Evolutionary conservation across 1,140 invertebrate species (phyloP), one percentile per base, ranked within the genome.

Genomic region (Mycetomoellerius zeteki): DNA sequence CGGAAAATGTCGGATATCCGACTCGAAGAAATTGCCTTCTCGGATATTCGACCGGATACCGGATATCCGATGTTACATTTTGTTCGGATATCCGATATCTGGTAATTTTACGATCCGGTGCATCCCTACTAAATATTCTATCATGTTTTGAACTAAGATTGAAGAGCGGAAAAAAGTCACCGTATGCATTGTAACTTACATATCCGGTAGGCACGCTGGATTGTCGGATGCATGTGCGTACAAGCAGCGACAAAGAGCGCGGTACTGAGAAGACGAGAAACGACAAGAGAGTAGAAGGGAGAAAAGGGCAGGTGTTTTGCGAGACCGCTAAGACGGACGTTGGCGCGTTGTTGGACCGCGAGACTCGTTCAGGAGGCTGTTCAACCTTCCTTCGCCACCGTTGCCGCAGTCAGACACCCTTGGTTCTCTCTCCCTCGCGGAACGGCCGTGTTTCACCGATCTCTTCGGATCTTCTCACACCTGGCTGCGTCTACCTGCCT

Each of bases 381-480:
- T 92, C 90, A 88, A 92, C 92, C 85, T 92, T 93, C 92, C 86
- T 90, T 93, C 91, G 88, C 80, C 88, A 86, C 91, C 72, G 86
- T 88, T 62, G 52, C 50, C 73, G 75, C 62, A 62, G 54, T 47
- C 85, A 76, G 87, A 87, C 88, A 92, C 89, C 86, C 88, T 86
- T 78, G 72, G 81, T 71, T 87, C 85, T 90, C 52, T 82, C 37
- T 37, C n/a, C 37, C 87, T 87, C 27, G n/a, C n/a, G 24, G 60
- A 69, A 30, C 89, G 72, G 89, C 86, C 88, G 69, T 43, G 91
- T 92, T 89, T 86, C 86, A 90, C 86, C 81, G 89, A 92, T 91
- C 90, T 89, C 76, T 71, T 87, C 84, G 76, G 85, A 91, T 93
- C 92, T 90, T 89, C 92, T 93, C 92, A 92, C 92, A 92, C 92